phyloP scores from a whole-genome alignment of 92 coral and sea anemone genomes.

The Epizoanthus ramosus region DNA sequence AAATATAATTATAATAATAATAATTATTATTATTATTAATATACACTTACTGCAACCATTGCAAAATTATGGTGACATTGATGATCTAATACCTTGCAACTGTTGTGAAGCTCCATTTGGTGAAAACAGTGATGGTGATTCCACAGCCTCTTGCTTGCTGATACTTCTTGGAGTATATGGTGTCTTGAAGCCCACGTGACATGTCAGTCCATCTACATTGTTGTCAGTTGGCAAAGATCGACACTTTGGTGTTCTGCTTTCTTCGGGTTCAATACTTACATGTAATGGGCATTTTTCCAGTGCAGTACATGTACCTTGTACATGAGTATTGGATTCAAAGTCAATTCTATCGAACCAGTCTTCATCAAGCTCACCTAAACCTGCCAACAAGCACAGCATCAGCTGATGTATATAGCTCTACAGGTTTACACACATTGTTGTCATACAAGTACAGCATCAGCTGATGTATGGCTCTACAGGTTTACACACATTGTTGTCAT shows the following conservation, averaged over 20 bases:
- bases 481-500: no score
- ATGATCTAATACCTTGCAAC: constrained; percentile 28
- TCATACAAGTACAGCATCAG: no score
- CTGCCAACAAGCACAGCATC: constrained; percentile 25
- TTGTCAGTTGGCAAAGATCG: not conserved
- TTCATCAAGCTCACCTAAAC: constrained; percentile 86
- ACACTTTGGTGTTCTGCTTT: not conserved
- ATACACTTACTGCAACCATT: not conserved
- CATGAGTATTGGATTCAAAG: not conserved
- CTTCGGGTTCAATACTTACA: not conserved
- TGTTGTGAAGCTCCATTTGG: constrained; percentile 47
- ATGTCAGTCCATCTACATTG: not conserved
- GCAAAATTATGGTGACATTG: not conserved
- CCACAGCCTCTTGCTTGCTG: not conserved
- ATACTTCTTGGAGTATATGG: constrained; percentile 43
- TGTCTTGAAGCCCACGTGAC: constrained; percentile 41
- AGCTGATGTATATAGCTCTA: no score
- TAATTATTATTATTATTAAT: no score
- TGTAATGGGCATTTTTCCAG: not conserved
- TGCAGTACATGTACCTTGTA: not conserved
- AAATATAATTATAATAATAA: no score
- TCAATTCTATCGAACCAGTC: constrained; percentile 43
- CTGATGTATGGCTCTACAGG: no score
- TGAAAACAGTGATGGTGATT: constrained; percentile 62
- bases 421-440: no score